Percentiles rank a stretch among this genome's conserved stretches.
Evolutionary conservation across 2,888 invertebrate species (phyloP).

Genomic region (Phanerotoma sp.): DNA sequence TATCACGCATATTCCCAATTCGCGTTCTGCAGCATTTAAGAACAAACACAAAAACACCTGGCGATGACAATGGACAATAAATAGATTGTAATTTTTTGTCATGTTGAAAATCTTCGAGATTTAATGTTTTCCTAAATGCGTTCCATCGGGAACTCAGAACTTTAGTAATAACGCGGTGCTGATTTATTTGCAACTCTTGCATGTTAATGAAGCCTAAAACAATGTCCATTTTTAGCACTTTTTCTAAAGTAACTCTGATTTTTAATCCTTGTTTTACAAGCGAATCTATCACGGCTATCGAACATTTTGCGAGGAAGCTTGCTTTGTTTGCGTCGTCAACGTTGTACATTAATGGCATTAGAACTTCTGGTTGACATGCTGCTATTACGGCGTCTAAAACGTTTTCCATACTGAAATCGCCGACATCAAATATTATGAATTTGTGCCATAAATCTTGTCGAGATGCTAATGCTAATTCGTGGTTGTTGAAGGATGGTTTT

Average conservation of each 20-base stretch:
- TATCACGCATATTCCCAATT: constrained; percentile 37
- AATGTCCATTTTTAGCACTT: constrained; percentile 44
- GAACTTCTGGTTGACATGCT: constrained; percentile 41
- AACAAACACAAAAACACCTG: constrained; percentile 42
- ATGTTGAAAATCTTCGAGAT: constrained; percentile 48
- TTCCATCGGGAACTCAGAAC: constrained; percentile 45
- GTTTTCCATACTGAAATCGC: constrained; percentile 34
- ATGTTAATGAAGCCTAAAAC: constrained; percentile 45
- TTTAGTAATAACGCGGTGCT: constrained; percentile 40
- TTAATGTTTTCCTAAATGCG: constrained; percentile 39
- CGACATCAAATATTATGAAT: constrained; percentile 47
- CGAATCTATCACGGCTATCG: constrained; percentile 40
- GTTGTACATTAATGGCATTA: constrained; percentile 47
- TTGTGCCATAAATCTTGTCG: constrained; percentile 52
- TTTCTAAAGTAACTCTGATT: constrained; percentile 38
- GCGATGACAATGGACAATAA: constrained; percentile 48
- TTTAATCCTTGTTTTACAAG: constrained; percentile 43
- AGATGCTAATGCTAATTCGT: constrained; percentile 42
- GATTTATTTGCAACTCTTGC: constrained; percentile 42
- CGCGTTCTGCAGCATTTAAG: constrained; percentile 41
- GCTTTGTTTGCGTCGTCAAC: constrained; percentile 41
- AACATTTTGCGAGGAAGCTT: constrained; percentile 46
- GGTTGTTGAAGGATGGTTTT: constrained; percentile 41
- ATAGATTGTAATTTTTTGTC: constrained; percentile 43
- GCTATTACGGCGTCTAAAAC: constrained; percentile 42